Evolutionary conservation across 2,113 vertebrate species (phyloP).

Genomic region (Hippopotamus amphibius): DNA sequence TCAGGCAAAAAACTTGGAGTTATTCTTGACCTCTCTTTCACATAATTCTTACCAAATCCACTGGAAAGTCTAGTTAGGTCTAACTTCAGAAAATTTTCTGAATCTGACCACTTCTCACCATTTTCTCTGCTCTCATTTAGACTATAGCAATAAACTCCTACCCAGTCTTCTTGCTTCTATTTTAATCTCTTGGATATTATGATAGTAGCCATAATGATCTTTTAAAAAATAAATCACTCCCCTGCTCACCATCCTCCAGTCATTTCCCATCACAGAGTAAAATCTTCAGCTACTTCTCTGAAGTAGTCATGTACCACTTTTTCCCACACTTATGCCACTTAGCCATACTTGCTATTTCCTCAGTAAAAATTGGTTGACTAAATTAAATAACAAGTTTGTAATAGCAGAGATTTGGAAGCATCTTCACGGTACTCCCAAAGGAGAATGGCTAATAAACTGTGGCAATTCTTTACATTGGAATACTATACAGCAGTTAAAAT

Average conservation of each 20-base stretch:
- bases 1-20: not conserved
- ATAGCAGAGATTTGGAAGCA: not conserved
- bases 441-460: not conserved
- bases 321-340: not conserved
- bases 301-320: not conserved
- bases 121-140: not conserved
- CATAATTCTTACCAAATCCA: not conserved
- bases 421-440: not conserved
- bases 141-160: not conserved
- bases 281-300: not conserved
- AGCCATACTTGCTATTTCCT: not conserved
- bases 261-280: not conserved
- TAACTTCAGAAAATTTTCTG: not conserved
- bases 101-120: not conserved
- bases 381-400: conserved; percentile 39
- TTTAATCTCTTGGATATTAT: not conserved
- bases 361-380: not conserved
- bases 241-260: not conserved
- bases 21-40: not conserved
- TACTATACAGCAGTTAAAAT: not conserved
- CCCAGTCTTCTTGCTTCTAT: not conserved
- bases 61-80: not conserved
- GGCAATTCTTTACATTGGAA: not conserved
- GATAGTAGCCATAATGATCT: not conserved
- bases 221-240: not conserved